These are phyloP conservation scores for Heterohyrax brucei DNA, from an alignment of 2,797 vertebrate genomes.

Conservation along the genomic window DNA sequence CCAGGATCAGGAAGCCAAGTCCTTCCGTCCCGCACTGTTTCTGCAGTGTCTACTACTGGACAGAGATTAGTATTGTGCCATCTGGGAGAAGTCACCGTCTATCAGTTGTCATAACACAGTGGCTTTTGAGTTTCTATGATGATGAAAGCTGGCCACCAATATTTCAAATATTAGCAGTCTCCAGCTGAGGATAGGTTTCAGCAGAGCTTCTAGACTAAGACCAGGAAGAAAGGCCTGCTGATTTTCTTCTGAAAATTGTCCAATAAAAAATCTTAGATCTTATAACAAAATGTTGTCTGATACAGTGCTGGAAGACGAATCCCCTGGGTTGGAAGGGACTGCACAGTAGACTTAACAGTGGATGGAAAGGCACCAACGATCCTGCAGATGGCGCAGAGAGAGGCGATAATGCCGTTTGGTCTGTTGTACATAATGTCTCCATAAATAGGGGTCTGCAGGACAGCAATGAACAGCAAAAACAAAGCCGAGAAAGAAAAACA, in stretches of 20 bases:
- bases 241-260: neutral
- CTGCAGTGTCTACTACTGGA: too few species aligned
- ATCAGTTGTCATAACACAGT: neutral
- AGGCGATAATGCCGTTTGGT: neutral
- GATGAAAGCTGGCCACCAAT: neutral
- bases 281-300: neutral
- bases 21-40: too few species aligned
- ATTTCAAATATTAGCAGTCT: neutral
- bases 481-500: neutral
- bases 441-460: too few species aligned
- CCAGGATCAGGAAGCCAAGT: neutral
- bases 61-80: neutral
- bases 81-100: neutral
- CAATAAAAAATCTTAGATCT: neutral
- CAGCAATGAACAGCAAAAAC: neutral
- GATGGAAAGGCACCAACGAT: too few species aligned
- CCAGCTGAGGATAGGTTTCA: neutral
- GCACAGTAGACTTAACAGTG: too few species aligned
- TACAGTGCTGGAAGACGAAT: neutral
- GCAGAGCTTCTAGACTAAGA: neutral
- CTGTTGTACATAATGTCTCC: neutral
- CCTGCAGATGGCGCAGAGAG: neutral
- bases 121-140: neutral
- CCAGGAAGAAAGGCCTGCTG: neutral
- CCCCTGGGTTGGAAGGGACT: too few species aligned